These are phyloP conservation scores for Anthoptus insignis DNA, from an alignment of 2,888 invertebrate genomes.

Conservation along the genomic window DNA sequence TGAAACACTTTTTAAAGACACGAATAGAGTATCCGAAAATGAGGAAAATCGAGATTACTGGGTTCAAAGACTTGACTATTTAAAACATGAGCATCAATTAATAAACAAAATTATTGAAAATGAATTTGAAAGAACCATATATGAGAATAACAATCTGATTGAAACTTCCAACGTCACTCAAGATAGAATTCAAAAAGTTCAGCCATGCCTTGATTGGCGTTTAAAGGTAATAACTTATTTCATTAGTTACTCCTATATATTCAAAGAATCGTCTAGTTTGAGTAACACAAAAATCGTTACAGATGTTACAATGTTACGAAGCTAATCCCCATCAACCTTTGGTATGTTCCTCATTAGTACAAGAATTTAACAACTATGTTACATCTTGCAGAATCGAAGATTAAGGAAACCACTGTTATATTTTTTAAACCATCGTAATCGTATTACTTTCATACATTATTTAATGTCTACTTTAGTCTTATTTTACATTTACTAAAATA, in stretches of 20 bases:
- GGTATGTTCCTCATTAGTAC: constrained; percentile 70
- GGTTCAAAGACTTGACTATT: constrained; percentile 69
- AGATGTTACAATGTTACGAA: constrained; percentile 80
- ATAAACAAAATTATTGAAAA: constrained; percentile 77
- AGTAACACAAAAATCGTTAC: constrained; percentile 45
- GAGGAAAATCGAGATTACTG: constrained; percentile 68
- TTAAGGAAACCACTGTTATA: constrained; percentile 1
- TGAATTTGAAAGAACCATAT: constrained; percentile 74
- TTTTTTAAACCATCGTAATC: background rate
- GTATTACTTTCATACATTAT: too few relatives aligned
- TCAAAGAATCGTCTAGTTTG: background rate
- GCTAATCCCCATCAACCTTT: constrained; percentile 76
- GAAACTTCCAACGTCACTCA: constrained; percentile 61
- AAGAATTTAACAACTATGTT: constrained; percentile 75
- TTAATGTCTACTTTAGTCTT: too few relatives aligned
- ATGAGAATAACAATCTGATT: constrained; percentile 62
- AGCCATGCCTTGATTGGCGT: constrained; percentile 74
- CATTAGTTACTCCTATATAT: background rate
- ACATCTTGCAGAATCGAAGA: constrained; percentile 46
- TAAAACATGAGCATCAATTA: constrained; percentile 74
- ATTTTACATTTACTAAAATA: too few relatives aligned
- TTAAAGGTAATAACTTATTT: constrained; percentile 61
- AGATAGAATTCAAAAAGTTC: constrained; percentile 68
- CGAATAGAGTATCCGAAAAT: constrained; percentile 54
- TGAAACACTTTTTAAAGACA: constrained; percentile 59